Percentiles rank a stretch among this genome's conserved stretches.
Evolutionary conservation across 2,888 invertebrate species (phyloP).

Genomic region (Drosophila merina): DNA sequence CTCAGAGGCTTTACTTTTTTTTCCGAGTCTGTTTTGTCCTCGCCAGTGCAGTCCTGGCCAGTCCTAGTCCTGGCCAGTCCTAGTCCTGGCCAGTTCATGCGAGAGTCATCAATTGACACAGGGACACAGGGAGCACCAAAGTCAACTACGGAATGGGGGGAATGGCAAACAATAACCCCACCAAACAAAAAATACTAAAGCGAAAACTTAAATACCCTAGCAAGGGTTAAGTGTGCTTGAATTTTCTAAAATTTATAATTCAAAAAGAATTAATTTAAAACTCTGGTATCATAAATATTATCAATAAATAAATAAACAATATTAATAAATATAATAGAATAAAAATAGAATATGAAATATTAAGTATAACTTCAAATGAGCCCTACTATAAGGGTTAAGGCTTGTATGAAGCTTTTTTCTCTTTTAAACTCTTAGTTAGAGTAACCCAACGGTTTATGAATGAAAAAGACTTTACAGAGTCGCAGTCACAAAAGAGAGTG

Average conservation of each 20-base stretch:
- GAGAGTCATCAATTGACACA: constrained; percentile 48
- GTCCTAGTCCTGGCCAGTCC: neutral
- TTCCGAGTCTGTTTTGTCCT: neutral
- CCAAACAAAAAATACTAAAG: neutral
- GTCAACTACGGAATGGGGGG: constrained; percentile 39
- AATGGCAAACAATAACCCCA: constrained; percentile 11
- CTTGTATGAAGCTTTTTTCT: too few species aligned
- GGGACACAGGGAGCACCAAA: constrained; percentile 15
- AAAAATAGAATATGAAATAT: too few species aligned
- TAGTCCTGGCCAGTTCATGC: constrained; percentile 34
- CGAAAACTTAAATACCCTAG: constrained; percentile 2
- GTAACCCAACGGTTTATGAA: constrained; percentile 1
- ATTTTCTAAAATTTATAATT: too few species aligned
- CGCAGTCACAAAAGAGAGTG: constrained; percentile 1
- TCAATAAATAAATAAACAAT: too few species aligned
- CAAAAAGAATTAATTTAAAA: too few species aligned
- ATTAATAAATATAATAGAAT: too few species aligned
- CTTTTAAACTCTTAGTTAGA: neutral
- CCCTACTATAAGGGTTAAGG: too few species aligned
- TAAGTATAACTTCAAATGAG: too few species aligned
- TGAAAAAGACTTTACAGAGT: constrained; percentile 1
- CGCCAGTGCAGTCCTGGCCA: neutral
- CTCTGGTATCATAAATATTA: too few species aligned
- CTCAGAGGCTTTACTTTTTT: neutral
- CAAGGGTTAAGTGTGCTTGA: neutral